Evolutionary conservation across 2,888 invertebrate genomes (phyloP).

Genomic region (Ephialtes manifestator): DNA sequence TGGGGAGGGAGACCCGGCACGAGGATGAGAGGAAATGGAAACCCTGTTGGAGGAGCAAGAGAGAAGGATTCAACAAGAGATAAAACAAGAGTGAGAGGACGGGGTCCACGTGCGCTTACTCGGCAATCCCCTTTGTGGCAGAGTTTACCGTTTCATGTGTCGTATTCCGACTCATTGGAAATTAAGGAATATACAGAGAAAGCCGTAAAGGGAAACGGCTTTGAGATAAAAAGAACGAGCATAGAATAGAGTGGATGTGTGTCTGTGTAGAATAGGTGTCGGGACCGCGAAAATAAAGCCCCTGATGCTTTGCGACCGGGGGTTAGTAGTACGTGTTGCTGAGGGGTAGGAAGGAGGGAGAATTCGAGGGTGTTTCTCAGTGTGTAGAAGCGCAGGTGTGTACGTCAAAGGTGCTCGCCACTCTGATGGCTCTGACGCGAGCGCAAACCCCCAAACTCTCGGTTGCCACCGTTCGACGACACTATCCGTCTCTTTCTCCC

Average conservation of each 20-base stretch:
- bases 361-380: constrained; percentile 65
- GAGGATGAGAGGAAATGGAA: constrained; percentile 40
- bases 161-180: constrained; percentile 86
- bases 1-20: constrained; percentile 3
- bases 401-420: constrained; percentile 67
- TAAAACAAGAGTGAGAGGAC: constrained; percentile 38
- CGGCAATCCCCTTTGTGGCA: constrained; percentile 82
- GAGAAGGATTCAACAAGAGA: constrained; percentile 54
- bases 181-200: constrained; percentile 83
- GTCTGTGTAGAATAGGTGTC: constrained; percentile 59
- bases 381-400: constrained; percentile 65
- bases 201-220: constrained; percentile 82
- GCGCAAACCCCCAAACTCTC: constrained; percentile 63
- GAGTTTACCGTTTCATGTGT: constrained; percentile 85
- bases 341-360: constrained; percentile 43
- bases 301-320: constrained; percentile 42
- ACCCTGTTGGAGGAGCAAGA: constrained; percentile 35
- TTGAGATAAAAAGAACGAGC: constrained; percentile 81
- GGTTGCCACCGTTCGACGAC: constrained; percentile 38
- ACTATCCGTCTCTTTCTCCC: constrained; percentile 16
- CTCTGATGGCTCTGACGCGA: constrained; percentile 45
- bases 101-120: constrained; percentile 65
- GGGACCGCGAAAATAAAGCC: constrained; percentile 72
- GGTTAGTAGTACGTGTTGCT: constrained; percentile 45
- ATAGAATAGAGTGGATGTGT: constrained; percentile 21